Evolutionary conservation across 2,113 vertebrate genomes (phyloP).

Genomic region (Tinamus guttatus): DNA sequence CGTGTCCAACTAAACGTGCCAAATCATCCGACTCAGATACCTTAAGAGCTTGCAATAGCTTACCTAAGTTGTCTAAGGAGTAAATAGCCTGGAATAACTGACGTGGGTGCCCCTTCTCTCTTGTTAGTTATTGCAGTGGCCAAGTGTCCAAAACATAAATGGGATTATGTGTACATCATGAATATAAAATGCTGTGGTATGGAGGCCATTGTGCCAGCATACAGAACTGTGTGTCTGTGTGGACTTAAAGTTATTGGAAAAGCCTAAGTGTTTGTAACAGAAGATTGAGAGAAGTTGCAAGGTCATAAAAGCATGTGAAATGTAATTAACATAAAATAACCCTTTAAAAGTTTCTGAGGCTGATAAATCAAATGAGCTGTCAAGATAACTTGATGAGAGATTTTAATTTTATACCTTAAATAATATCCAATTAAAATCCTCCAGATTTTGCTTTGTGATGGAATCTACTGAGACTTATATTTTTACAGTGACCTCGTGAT

Average conservation of each 20-base stretch:
- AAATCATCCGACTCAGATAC: not conserved
- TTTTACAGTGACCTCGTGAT: conserved; percentile 35
- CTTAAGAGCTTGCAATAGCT: not conserved
- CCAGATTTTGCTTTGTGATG: conserved; percentile 34
- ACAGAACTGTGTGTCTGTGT: not conserved
- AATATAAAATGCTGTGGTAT: not conserved
- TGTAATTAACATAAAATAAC: conserved; percentile 74
- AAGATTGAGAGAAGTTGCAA: conserved; percentile 6
- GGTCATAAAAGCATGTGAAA: conserved; percentile 47
- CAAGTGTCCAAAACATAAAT: not conserved
- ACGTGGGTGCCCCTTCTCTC: not conserved
- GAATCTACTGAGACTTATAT: not conserved
- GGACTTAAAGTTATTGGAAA: conserved; percentile 28
- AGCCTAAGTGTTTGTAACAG: not conserved
- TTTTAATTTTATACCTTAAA: conserved; percentile 63
- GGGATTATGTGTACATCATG: not conserved
- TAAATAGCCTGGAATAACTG: not conserved
- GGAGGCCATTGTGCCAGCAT: not conserved
- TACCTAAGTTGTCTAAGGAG: not conserved
- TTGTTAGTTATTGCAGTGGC: not conserved
- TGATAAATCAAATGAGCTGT: conserved; percentile 46
- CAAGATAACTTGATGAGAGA: conserved; percentile 46
- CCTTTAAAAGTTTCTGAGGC: conserved; percentile 55
- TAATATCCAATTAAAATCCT: conserved; percentile 59
- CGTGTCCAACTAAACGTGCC: not conserved